A percentile compares a stretch with the other conserved stretches of the same genome.
Evolutionary conservation across 2,797 vertebrate species (phyloP).

Genomic region (Lacerta bilineata): DNA sequence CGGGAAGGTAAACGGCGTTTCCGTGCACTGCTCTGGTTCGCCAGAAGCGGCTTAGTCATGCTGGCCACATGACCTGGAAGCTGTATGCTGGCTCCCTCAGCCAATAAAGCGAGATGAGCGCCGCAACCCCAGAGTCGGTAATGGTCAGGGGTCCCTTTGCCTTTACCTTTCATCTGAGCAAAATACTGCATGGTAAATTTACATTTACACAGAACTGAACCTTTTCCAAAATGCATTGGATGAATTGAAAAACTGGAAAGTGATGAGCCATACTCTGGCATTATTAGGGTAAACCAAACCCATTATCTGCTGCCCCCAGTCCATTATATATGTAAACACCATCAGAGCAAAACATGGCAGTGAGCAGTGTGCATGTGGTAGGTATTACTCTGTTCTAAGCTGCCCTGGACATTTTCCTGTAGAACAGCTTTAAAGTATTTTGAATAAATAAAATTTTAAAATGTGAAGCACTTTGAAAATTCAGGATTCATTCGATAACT

Average conservation of each 20-base stretch:
- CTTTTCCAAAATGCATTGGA: not conserved
- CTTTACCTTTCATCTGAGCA: no score
- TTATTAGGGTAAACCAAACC: not conserved
- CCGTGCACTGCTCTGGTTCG: no score
- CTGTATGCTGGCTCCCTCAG: no score
- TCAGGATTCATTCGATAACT: not conserved
- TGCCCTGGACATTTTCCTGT: not conserved
- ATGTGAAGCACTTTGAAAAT: not conserved
- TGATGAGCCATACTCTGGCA: no score
- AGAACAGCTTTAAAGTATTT: not conserved
- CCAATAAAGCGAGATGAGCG: no score
- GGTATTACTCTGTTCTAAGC: no score
- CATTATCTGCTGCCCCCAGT: not conserved
- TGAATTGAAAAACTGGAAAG: no score
- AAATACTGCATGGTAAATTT: not conserved
- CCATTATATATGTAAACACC: not conserved
- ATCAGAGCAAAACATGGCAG: not conserved
- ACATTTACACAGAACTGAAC: not conserved
- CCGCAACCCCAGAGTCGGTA: no score
- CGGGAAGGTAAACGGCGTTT: no score
- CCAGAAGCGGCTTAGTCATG: no score
- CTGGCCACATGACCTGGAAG: no score
- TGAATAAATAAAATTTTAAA: not conserved
- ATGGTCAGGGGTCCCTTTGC: no score
- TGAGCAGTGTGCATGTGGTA: not conserved